Percentiles rank a stretch among this genome's conserved stretches.
These are phyloP conservation scores for Sarcophaga rosellei DNA, from an alignment of 2,888 invertebrate genomes.

Conservation along the genomic window DNA sequence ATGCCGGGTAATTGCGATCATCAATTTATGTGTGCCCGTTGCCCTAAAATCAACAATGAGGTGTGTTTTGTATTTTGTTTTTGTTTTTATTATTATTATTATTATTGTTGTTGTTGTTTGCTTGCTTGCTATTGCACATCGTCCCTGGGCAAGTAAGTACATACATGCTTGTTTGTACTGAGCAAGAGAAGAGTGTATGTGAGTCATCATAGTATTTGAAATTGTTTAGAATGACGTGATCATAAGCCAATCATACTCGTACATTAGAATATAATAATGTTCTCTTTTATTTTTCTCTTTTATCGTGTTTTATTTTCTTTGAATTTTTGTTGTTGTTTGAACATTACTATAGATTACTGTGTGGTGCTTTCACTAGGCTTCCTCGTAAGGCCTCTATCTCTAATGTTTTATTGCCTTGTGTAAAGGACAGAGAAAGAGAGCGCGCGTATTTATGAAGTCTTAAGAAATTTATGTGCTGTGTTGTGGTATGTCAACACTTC, in stretches of 20 bases:
- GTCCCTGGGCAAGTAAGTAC: neutral
- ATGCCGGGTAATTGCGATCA: slow-evolving; percentile 28
- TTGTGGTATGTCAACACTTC: too few relatives aligned
- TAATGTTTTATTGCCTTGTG: neutral
- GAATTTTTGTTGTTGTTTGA: neutral
- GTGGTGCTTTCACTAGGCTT: slow-evolving; percentile 21
- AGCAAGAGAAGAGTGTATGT: neutral
- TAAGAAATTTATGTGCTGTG: too few relatives aligned
- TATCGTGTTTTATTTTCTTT: neutral
- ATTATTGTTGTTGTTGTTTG: neutral
- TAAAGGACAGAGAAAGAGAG: too few relatives aligned
- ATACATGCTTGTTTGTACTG: neutral
- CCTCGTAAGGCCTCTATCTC: neutral
- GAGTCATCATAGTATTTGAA: slow-evolving; percentile 44
- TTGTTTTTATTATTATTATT: neutral
- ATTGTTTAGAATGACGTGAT: slow-evolving; percentile 56
- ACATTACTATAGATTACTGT: slow-evolving; percentile 7
- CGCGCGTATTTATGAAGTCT: too few relatives aligned
- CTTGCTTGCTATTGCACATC: too few relatives aligned
- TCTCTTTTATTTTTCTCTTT: neutral
- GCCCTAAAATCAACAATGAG: neutral
- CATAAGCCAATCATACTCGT: slow-evolving; percentile 59
- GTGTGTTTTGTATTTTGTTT: neutral
- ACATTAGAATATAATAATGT: slow-evolving; percentile 20
- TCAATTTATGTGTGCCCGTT: slow-evolving; percentile 10